Evolutionary conservation across 2,888 invertebrate species (phyloP).

Genomic region (Caenorhabditis afra): DNA sequence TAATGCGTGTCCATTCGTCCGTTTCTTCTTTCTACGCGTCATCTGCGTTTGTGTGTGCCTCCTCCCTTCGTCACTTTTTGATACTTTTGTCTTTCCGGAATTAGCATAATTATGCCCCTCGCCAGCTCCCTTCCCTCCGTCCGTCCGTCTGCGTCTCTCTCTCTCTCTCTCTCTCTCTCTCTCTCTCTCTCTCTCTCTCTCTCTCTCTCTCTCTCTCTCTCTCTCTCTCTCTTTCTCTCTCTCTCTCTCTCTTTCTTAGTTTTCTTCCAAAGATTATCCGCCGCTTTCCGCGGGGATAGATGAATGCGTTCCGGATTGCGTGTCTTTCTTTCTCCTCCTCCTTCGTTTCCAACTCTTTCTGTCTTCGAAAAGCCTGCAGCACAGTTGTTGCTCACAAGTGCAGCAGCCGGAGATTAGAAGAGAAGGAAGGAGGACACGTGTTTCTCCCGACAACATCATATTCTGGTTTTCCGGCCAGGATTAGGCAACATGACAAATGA

Average conservation of each 20-base stretch:
- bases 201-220: not conserved
- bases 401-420: slow-evolving; percentile 15
- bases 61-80: slow-evolving; percentile 10
- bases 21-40: slow-evolving; percentile 12
- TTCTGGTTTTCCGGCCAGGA: slow-evolving; percentile 13
- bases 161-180: not conserved
- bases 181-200: not conserved
- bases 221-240: not conserved
- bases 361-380: not conserved
- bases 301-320: slow-evolving; percentile 19
- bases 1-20: slow-evolving; percentile 17
- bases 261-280: too few species aligned
- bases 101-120: slow-evolving; percentile 34
- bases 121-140: not conserved
- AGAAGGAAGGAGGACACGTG: slow-evolving; percentile 7
- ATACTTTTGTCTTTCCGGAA: slow-evolving; percentile 19
- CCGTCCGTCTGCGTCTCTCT: not conserved
- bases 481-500: slow-evolving; percentile 40
- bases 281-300: not conserved
- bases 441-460: slow-evolving; percentile 11
- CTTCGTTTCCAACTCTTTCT: not conserved
- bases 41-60: not conserved
- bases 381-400: slow-evolving; percentile 15
- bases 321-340: not conserved
- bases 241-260: not conserved